Conservation (phyloP, 1,140 invertebrate genomes). For the Teleogryllus occipitalis region DNA sequence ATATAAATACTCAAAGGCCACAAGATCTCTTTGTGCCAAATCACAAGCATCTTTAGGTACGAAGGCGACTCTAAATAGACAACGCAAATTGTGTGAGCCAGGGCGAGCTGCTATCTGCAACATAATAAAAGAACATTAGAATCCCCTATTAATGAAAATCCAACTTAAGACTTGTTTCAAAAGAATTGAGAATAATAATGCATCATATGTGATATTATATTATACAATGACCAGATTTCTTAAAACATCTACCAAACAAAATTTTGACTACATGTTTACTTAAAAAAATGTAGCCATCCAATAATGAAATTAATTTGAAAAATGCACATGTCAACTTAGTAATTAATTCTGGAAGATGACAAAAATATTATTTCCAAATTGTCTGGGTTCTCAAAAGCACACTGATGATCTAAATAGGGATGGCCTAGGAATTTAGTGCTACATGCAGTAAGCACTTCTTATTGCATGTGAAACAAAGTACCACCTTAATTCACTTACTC, state of each 20-base stretch:
- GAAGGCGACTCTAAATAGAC: slow-evolving; percentile 80
- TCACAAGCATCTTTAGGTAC: slow-evolving; percentile 77
- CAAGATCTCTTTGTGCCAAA: slow-evolving; percentile 68
- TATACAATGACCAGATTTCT: too few relatives aligned
- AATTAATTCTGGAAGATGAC: not conserved
- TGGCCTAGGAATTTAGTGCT: not conserved
- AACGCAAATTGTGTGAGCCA: slow-evolving; percentile 78
- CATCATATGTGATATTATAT: too few relatives aligned
- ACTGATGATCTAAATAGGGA: not conserved
- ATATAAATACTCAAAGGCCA: slow-evolving; percentile 84
- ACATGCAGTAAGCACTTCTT: too few relatives aligned
- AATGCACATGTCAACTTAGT: too few relatives aligned
- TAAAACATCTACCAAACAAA: too few relatives aligned
- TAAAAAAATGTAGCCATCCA: too few relatives aligned
- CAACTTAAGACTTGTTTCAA: too few relatives aligned
- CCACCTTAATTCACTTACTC: slow-evolving; percentile 47
- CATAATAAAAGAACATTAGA: not conserved
- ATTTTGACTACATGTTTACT: too few relatives aligned
- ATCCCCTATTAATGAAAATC: too few relatives aligned
- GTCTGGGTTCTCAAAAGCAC: not conserved
- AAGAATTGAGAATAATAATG: too few relatives aligned
- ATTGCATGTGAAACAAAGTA: not conserved
- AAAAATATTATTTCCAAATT: not conserved
- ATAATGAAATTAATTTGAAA: too few relatives aligned
- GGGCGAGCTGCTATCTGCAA: slow-evolving; percentile 76